Evolutionary conservation across 2,113 vertebrate species (phyloP), one percentile per base, ranked within the genome.

Genomic region (Cygnus atratus): DNA sequence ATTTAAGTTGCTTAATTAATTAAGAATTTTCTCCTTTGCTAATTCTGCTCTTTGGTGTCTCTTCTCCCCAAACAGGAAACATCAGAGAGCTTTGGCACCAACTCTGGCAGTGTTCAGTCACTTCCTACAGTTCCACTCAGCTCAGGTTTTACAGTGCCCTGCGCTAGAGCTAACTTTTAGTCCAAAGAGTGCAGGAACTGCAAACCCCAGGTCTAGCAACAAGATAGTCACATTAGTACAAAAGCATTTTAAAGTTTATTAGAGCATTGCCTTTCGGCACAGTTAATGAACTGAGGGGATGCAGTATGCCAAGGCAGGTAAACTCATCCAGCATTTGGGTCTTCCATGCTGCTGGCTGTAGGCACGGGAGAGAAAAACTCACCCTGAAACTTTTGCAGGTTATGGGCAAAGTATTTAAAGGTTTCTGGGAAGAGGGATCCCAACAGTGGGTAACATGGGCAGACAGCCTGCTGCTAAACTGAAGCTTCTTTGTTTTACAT

Each of bases 381-480:
- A 59, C 65, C 39, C 63, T 94, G 82, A 71, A 78, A 5, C 39
- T 88, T 73, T 50, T 83, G 58, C 58, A 75, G 77, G 24, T 41
- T 0, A 0, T 61, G 57, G 41, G 43, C 70, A 70, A 73, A 87
- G 62, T 22, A 28, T 28, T 25, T 54, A 13, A 68, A 87, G 58
- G 39, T 66, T 83, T 70, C 54, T 54, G 31, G 24, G 55, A 71
- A 90, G 65, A 66, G 39, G 48, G 78, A 73, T 58, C 8, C 1
- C 52, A 72, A 62, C 71, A 87, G 66, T 48, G 71, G 58, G 67
- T 11, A 68, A 39, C 1, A 3, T 92, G 66, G 71, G 75, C 82
- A 73, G 90, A 4, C 54, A 85, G 54, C 58, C 71, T 80, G 88
- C 85, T 83, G 58, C 88, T 78, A 57, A 87, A 88, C 70, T 62